Base-by-base conservation (phyloP, 2,797 vertebrate species). In the Lemur catta region DNA sequence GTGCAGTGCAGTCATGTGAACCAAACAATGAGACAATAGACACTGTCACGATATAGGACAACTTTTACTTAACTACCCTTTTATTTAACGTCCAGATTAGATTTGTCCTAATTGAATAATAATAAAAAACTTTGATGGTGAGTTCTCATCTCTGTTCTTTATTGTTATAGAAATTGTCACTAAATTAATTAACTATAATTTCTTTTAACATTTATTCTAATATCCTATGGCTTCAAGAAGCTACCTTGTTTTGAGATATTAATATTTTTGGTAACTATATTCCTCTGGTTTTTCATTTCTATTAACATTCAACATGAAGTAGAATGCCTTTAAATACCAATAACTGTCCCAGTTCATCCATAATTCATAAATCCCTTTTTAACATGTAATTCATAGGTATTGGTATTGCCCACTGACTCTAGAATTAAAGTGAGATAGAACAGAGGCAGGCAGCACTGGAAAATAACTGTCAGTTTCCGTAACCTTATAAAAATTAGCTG, bases 291-390 rank as follows among this genome's bases (percentile, higher is more conserved):
- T 41, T 41, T 41, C 5, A 81, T 97, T n/a, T 12, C 30, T 94
- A 90, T 98, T 98, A 98, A 97, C 98, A 98, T 97, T 98, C 52
- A 93, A 57, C 92, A 93, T 57, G 74, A 97, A 95, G 93, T 97
- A 94, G 63, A 33, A 97, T 93, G 22, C 28, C 89, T 98, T 98
- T 98, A 98, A 98, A 97, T 97, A 97, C 93, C 95, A 98, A 65
- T 97, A 97, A 93, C 85, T 93, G 80, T 94, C 97, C 80, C 75
- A 76, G n/a, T 90, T 97, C 94, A 95, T 98, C 89, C 92, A 98
- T 98, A 98, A 98, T 98, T 98, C 96, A 98, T 98, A 82, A 97
- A 85, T 14, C 20, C 15, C 26, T 26, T 97, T 97, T 97, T 95
- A 98, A 97, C 86, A 92, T 71, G 90, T 97, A 98, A 98, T 97